Evolutionary conservation across 1,140 invertebrate genomes (phyloP), one percentile per base, ranked within the genome.

Genomic region (Meloidogyne floridensis): DNA sequence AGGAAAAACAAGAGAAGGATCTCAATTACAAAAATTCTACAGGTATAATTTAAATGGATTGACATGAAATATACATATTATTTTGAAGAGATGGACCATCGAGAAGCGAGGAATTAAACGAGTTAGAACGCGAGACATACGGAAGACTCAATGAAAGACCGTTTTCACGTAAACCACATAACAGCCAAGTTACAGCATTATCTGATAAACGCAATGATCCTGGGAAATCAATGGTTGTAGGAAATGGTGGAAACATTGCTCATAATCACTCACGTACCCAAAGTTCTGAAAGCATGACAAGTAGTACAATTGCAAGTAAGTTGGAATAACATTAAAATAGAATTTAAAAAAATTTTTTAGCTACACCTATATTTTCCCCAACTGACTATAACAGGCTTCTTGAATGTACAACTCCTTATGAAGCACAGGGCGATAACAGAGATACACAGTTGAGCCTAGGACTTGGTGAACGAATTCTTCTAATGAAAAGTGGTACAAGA

Each of bases 401-500:
- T n/a, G 80, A 80, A 47, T 80, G 80, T 56, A 80, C 51, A 32
- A 74, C 69, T 9, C 47, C 72, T 1, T 80, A 73, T 51, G 72
- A 71, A 18, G 77, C 80, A 43, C 72, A 74, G 15, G 77, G 72
- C n/a, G 80, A 80, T 5, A 81, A 80, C n/a, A 65, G n/a, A n/a
- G 3, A 3, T 18, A 7, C 59, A n/a, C 80, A 80, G 11, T 42
- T 80, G 77, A 76, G 72, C 54, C 7, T 80, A 53, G 20, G 13
- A 56, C n/a, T 56, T 13, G 80, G 70, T 18, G 80, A 80, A n/a
- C n/a, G 54, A 2, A 71, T 80, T 18, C 20, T 80, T n/a, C 32
- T 80, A 32, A 13, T 81, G 51, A 80, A 80, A 71, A 80, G 77
- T 71, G 80, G 80, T 1, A 76, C 80, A 8, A 32, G 80, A 11